Evolutionary conservation across 1,140 invertebrate species (phyloP).

Genomic region (Caenorhabditis brenneri): DNA sequence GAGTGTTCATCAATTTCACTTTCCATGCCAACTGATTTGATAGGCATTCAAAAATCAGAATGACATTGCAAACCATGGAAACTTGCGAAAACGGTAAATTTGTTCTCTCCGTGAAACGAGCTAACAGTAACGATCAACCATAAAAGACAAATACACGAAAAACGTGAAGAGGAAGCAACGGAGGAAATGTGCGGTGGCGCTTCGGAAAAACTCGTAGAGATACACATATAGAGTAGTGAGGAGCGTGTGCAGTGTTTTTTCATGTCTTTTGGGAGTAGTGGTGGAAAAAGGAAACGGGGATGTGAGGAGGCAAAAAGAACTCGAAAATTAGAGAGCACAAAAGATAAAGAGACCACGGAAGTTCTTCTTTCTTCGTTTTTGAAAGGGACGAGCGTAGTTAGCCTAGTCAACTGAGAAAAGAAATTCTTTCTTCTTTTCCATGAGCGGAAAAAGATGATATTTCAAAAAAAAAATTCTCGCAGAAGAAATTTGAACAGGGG

Average conservation of each 20-base stretch:
- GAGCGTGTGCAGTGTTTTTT: slow-evolving; percentile 1
- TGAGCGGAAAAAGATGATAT: not conserved
- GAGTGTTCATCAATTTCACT: too few relatives aligned
- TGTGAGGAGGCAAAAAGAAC: not conserved
- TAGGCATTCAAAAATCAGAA: too few relatives aligned
- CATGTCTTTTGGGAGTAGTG: slow-evolving; percentile 30
- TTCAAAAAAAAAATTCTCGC: too few relatives aligned
- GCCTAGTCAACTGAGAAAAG: not conserved
- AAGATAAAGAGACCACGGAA: not conserved
- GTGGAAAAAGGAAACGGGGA: not conserved
- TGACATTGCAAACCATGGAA: too few relatives aligned
- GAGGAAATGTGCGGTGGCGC: not conserved
- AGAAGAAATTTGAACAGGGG: too few relatives aligned
- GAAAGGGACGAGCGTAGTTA: not conserved
- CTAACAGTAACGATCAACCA: not conserved
- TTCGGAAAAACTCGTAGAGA: not conserved
- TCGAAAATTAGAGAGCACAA: slow-evolving; percentile 34
- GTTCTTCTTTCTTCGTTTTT: not conserved
- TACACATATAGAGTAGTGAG: slow-evolving; percentile 5
- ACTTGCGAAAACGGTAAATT: too few relatives aligned
- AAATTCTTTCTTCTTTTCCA: not conserved
- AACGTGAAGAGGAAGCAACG: not conserved
- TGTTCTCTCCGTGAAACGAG: not conserved
- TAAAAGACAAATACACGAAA: slow-evolving; percentile 36
- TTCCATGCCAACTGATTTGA: too few relatives aligned